Base-by-base conservation (phyloP, 2,888 invertebrate species). In the Dolichopus griseipennis region DNA sequence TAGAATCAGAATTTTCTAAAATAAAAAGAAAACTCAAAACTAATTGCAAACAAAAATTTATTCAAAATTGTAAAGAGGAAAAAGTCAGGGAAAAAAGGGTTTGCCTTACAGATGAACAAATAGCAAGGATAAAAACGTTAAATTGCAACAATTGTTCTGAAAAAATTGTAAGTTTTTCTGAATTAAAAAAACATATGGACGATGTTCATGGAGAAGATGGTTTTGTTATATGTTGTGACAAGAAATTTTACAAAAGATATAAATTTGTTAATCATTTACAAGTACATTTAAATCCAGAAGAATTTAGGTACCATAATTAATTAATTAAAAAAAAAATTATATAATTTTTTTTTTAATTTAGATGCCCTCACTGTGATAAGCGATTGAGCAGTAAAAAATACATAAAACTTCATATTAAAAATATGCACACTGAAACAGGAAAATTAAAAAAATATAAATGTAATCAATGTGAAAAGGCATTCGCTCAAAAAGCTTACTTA, bases 191-290 rank as follows among this genome's bases (percentile, higher is more conserved):
- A 33, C 81, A 81, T 66, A 76, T 77, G 67, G 74, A 74, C 8
- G 37, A 37, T 1, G 71, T 72, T 0, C 81, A 81, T 69, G 73
- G 74, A 20, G 72, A 73, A 63, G 75, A 76, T 41, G 81, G 79
- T 5, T 81, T 78, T 68, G 75, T 76, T 0, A 70, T 76, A 10
- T 81, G 81, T 63, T 81, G 81, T 69, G 77, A 78, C 66, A 77
- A 78, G 65, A 81, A 80, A 69, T 79, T 80, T 65, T 77, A 76
- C 64, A 78, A 78, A 64, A 76, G 80, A 2, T 76, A 77, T 7
- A 75, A 77, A 15, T 74, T 81, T 65, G 75, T 79, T 7, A 80
- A 81, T 66, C 81, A 81, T 69, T 77, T 81, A 1, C 77, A 78
- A 65, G 76, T 77, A 2, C 81, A 81, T 71, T 68, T 76, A 15